Evolutionary conservation across 2,888 invertebrate genomes (phyloP).

Genomic region (Horisme vitalbata): DNA sequence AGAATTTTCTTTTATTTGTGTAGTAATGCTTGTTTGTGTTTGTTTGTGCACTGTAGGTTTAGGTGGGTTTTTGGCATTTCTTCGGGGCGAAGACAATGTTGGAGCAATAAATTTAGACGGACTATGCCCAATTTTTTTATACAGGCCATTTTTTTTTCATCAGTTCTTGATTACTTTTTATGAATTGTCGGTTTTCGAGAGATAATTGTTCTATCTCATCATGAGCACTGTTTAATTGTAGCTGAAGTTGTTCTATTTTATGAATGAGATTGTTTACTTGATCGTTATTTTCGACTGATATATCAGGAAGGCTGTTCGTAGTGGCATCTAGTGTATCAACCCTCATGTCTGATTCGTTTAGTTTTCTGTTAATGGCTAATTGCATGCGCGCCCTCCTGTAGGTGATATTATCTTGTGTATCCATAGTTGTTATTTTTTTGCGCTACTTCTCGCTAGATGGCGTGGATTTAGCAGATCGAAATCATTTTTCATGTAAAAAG

Average conservation of each 20-base stretch:
- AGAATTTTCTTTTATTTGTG: not conserved
- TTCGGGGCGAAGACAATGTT: not conserved
- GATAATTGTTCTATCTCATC: not conserved
- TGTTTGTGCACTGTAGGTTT: not conserved
- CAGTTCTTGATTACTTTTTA: not conserved
- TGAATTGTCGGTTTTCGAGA: not conserved
- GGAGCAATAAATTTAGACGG: not conserved
- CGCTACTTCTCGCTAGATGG: too few relatives aligned
- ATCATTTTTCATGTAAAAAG: too few relatives aligned
- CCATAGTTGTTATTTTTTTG: too few relatives aligned
- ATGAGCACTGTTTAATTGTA: too few relatives aligned
- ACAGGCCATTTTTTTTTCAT: not conserved
- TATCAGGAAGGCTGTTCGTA: not conserved
- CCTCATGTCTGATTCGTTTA: not conserved
- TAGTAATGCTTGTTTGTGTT: not conserved
- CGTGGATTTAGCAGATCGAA: too few relatives aligned
- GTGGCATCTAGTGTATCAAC: not conserved
- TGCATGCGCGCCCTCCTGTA: not conserved
- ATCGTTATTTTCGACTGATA: not conserved
- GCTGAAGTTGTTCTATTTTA: not conserved
- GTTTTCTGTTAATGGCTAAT: not conserved
- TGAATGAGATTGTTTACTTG: not conserved
- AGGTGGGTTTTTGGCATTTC: not conserved
- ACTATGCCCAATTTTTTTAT: not conserved
- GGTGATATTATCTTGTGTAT: not conserved